A percentile compares a stretch with the other conserved stretches of the same genome.
Evolutionary conservation across 2,113 vertebrate genomes (phyloP).

Genomic region (Platycercus adscitus): DNA sequence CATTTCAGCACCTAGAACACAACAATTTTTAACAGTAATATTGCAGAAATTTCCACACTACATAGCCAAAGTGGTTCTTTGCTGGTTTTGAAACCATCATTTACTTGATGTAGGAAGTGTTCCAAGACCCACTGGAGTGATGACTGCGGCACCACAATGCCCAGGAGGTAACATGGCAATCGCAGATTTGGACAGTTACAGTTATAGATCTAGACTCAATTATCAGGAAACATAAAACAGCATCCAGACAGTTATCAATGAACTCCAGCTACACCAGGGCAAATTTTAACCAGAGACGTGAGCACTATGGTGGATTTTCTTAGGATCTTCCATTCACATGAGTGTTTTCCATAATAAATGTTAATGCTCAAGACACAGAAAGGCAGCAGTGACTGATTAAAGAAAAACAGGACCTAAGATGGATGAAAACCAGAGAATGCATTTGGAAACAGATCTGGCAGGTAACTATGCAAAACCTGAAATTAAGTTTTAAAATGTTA

Average conservation of each 20-base stretch:
- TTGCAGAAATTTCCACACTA: not conserved
- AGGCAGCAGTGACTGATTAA: not conserved
- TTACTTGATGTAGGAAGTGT: not conserved
- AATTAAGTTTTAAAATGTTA: not conserved
- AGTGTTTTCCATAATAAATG: not conserved
- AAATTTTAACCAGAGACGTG: not conserved
- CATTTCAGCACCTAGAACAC: not conserved
- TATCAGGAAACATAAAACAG: not conserved
- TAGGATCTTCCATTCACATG: not conserved
- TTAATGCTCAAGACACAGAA: not conserved
- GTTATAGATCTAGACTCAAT: not conserved
- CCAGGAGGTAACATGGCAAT: not conserved
- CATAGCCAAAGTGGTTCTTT: not conserved
- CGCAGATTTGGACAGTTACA: not conserved
- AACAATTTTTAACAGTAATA: not conserved
- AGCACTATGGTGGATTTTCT: not conserved
- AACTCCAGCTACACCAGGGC: not conserved
- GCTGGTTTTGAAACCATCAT: not conserved
- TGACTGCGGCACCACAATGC: not conserved
- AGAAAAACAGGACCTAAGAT: not conserved
- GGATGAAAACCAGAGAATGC: not conserved
- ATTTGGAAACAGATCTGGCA: not conserved
- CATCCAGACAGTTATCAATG: not conserved
- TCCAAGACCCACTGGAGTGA: not conserved
- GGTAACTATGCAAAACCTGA: not conserved